A percentile compares a stretch with the other conserved stretches of the same genome.
Evolutionary conservation across 2,888 invertebrate genomes (phyloP).

Genomic region (Acleris emargana): DNA sequence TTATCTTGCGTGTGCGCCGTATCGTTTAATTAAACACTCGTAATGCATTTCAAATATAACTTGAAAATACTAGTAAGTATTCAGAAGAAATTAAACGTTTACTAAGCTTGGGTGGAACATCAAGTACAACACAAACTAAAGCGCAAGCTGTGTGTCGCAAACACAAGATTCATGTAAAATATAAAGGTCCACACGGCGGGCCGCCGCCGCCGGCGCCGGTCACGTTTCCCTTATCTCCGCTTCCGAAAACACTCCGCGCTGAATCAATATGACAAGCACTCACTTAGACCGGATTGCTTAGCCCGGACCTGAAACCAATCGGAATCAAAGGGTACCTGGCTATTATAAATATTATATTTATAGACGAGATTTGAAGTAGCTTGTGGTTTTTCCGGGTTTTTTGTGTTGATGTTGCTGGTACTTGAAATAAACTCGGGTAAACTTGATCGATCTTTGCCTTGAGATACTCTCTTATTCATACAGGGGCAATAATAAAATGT

Average conservation of each 20-base stretch:
- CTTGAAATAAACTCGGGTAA: no score
- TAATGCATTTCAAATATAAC: background rate
- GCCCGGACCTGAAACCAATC: slow-evolving; percentile 57
- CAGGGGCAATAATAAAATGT: no score
- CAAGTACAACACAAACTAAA: slow-evolving; percentile 5
- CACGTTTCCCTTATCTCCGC: slow-evolving; percentile 73
- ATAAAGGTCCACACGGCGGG: slow-evolving; percentile 63
- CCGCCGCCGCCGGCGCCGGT: slow-evolving; percentile 56
- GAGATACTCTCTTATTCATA: no score
- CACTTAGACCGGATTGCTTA: slow-evolving; percentile 69
- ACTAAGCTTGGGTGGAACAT: background rate
- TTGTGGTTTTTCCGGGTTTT: background rate
- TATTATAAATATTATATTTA: slow-evolving; percentile 5
- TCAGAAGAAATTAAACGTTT: background rate
- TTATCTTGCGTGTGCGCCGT: no score
- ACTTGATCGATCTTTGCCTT: no score
- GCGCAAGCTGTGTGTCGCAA: background rate
- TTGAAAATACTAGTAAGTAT: background rate
- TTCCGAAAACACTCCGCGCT: slow-evolving; percentile 70
- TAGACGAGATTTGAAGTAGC: background rate
- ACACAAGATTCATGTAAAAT: slow-evolving; percentile 43
- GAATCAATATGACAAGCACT: slow-evolving; percentile 74
- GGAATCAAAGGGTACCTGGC: slow-evolving; percentile 37
- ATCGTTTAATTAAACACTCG: no score
- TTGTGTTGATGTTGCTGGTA: background rate